Percentiles rank a stretch among this genome's conserved stretches.
Conservation (phyloP, 2,797 vertebrate species). For the Telmatherina bonti region DNA sequence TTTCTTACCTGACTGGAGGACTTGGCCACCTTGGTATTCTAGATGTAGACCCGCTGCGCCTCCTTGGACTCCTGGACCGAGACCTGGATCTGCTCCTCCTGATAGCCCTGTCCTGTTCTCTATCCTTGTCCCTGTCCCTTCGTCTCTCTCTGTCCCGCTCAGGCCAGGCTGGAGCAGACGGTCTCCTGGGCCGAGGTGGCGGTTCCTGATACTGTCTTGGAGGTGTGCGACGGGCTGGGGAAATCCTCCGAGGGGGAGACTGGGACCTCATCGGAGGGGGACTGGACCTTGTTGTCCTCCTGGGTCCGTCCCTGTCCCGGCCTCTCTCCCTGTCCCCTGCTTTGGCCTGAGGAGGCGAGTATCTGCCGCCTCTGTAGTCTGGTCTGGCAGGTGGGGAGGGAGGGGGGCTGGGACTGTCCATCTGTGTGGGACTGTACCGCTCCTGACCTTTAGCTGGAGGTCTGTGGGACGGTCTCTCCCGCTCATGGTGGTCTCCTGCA, state of each 20-base stretch:
- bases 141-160: constrained; percentile 53
- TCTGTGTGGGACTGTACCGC: constrained; percentile 73
- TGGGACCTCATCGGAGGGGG: constrained; percentile 48
- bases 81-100: constrained; percentile 35
- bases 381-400: constrained; percentile 38
- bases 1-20: constrained; percentile 74
- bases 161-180: constrained; percentile 76
- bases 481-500: constrained; percentile 36
- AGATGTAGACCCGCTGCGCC: constrained; percentile 26
- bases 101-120: constrained; percentile 23
- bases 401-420: constrained; percentile 68
- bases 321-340: constrained; percentile 26
- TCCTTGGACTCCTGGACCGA: constrained; percentile 31
- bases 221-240: constrained; percentile 81
- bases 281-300: constrained; percentile 32
- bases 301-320: constrained; percentile 28
- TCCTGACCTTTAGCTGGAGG: constrained; percentile 58
- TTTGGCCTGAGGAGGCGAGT: constrained; percentile 31
- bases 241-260: constrained; percentile 63
- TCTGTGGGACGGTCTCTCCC: constrained; percentile 37
- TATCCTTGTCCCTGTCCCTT: constrained; percentile 17
- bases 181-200: constrained; percentile 80
- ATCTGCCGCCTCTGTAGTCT: constrained; percentile 29
- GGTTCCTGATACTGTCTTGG: constrained; percentile 87
- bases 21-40: constrained; percentile 65